Evolutionary conservation across 2,113 vertebrate species (phyloP).

Genomic region (Hydrolagus affinis): DNA sequence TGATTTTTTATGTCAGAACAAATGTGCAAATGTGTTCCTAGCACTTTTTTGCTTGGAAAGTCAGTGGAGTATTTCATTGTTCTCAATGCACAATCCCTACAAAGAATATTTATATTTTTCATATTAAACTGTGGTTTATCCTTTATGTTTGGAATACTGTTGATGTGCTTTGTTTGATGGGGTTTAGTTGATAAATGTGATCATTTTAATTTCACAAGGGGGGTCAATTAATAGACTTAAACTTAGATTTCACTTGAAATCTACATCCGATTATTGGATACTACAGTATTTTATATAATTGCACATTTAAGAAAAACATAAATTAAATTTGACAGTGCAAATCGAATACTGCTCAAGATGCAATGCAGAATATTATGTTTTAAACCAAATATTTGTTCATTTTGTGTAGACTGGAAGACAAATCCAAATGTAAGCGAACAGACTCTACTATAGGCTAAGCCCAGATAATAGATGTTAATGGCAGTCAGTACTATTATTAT

Average conservation of each 20-base stretch:
- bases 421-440: no score
- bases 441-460: background rate
- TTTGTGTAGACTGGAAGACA: background rate
- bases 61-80: background rate
- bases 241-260: background rate
- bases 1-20: background rate
- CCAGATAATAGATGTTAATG: background rate
- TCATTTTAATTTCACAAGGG: background rate
- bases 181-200: background rate
- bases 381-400: background rate
- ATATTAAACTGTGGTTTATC: background rate
- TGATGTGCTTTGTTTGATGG: background rate
- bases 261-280: background rate
- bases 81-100: background rate
- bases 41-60: background rate
- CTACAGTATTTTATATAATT: slow-evolving; percentile 15
- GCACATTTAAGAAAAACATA: background rate
- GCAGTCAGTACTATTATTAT: background rate
- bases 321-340: background rate
- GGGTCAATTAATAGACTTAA: background rate
- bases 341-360: background rate
- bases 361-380: background rate
- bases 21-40: background rate
- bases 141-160: background rate
- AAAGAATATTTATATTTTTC: background rate